Evolutionary conservation across 1,140 invertebrate genomes (phyloP).

Genomic region (Drepana arcuata): DNA sequence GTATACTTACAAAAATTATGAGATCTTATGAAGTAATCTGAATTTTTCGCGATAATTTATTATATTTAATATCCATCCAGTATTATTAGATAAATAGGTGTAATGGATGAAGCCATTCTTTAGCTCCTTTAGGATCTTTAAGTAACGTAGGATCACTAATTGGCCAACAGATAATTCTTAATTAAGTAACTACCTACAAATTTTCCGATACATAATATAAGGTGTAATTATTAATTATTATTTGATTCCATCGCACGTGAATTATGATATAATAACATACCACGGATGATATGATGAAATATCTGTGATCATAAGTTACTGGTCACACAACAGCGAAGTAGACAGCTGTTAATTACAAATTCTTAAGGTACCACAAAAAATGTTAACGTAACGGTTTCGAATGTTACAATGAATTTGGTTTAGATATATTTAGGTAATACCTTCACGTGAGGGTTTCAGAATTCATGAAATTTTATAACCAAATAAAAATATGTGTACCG

Average conservation of each 20-base stretch:
- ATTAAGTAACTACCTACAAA: conserved; percentile 25
- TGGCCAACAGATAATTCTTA: conserved; percentile 30
- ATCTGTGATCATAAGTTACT: no score
- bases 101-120: conserved; percentile 45
- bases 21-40: conserved; percentile 65
- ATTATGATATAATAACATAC: no score
- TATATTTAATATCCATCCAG: conserved; percentile 67
- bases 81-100: conserved; percentile 66
- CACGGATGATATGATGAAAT: no score
- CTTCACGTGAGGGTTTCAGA: no score
- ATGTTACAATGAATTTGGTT: no score
- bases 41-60: conserved; percentile 62
- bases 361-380: no score
- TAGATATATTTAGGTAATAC: no score
- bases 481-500: no score
- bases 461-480: no score
- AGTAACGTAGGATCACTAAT: conserved; percentile 41
- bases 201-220: conserved; percentile 3
- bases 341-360: no score
- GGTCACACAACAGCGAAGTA: no score
- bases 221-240: conserved; percentile 1
- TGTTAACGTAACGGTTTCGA: no score
- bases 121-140: conserved; percentile 52
- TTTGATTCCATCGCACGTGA: conserved; percentile 17
- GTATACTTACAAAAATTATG: conserved; percentile 57